These are phyloP conservation scores for Amblyraja radiata DNA, from an alignment of 2,797 vertebrate genomes.

Conservation along the genomic window DNA sequence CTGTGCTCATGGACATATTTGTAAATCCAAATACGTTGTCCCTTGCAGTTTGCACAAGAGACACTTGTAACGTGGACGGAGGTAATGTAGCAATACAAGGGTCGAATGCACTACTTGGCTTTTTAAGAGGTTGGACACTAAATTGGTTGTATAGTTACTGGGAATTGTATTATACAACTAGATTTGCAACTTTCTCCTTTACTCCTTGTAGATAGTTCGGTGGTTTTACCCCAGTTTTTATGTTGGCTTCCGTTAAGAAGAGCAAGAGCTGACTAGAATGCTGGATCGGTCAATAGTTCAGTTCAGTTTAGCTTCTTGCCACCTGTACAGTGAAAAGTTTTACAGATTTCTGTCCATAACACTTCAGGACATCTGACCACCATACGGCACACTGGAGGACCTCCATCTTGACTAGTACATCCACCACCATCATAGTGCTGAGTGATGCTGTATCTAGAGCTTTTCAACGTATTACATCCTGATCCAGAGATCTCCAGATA, in stretches of 20 bases:
- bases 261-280: background rate
- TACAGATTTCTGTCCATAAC: too few relatives aligned
- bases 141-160: constrained; percentile 7
- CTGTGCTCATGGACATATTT: background rate
- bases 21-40: background rate
- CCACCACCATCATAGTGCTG: too few relatives aligned
- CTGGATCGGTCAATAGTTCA: too few relatives aligned
- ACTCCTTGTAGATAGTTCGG: background rate
- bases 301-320: too few relatives aligned
- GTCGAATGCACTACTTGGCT: background rate
- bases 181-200: background rate
- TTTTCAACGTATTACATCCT: too few relatives aligned
- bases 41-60: background rate
- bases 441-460: too few relatives aligned
- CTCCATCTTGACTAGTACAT: too few relatives aligned
- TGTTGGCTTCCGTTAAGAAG: background rate
- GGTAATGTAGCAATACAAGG: background rate
- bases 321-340: too few relatives aligned
- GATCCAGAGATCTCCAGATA: too few relatives aligned
- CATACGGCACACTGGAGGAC: too few relatives aligned
- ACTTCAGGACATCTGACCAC: too few relatives aligned
- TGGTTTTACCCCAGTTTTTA: background rate
- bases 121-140: background rate
- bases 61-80: background rate
- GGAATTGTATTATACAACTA: background rate